A percentile compares a stretch with the other conserved stretches of the same genome.
Evolutionary conservation across 2,113 vertebrate genomes (phyloP).

Genomic region (Aphyosemion australe): DNA sequence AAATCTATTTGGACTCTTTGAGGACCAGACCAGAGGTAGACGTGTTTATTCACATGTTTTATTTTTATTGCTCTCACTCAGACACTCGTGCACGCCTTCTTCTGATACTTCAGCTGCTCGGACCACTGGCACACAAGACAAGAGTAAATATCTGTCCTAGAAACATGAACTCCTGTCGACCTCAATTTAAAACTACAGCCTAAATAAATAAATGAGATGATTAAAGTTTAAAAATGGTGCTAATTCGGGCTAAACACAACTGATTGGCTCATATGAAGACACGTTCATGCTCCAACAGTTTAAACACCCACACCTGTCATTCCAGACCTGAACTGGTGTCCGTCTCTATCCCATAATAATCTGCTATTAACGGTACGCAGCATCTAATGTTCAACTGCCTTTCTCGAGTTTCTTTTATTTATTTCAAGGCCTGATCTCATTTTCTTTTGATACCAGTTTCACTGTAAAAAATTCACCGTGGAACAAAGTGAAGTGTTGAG

Average conservation of each 20-base stretch:
- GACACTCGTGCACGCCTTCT: slow-evolving; percentile 71
- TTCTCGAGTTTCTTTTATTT: slow-evolving; percentile 54
- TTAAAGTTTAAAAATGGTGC: slow-evolving; percentile 8
- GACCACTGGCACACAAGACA: slow-evolving; percentile 39
- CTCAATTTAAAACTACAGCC: background rate
- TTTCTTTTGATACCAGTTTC: slow-evolving; percentile 60
- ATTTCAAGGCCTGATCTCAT: slow-evolving; percentile 10
- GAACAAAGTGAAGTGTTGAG: slow-evolving; percentile 75
- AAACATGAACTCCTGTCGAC: background rate
- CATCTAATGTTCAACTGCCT: slow-evolving; percentile 11
- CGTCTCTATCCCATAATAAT: slow-evolving; percentile 27
- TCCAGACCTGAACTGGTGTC: slow-evolving; percentile 1
- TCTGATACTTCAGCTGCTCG: slow-evolving; percentile 44
- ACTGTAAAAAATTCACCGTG: slow-evolving; percentile 76
- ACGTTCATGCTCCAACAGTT: background rate
- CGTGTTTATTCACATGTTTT: slow-evolving; percentile 44
- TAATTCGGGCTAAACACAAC: slow-evolving; percentile 18
- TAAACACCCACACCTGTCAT: background rate
- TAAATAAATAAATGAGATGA: slow-evolving; percentile 7
- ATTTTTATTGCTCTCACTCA: slow-evolving; percentile 46
- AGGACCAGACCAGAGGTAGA: slow-evolving; percentile 48
- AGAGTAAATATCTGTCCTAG: slow-evolving; percentile 2
- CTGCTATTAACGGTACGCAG: slow-evolving; percentile 16
- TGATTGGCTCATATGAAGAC: background rate
- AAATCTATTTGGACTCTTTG: slow-evolving; percentile 52